Evolutionary conservation across 2,888 invertebrate species (phyloP).

Genomic region (Trachelus tabidus): DNA sequence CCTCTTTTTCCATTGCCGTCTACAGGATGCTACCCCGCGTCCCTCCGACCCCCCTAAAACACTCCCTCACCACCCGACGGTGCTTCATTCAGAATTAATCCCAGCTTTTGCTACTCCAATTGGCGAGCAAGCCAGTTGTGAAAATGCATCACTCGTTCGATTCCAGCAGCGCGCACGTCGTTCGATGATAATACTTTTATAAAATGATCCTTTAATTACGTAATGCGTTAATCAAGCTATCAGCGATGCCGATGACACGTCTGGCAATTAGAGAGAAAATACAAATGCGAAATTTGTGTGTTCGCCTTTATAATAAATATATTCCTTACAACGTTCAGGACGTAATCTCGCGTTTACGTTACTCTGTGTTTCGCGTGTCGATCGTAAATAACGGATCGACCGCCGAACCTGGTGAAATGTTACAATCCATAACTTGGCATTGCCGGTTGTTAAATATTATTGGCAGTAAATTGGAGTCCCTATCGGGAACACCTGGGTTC

Average conservation of each 20-base stretch:
- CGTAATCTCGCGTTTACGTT: no score
- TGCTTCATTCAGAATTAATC: constrained; percentile 18
- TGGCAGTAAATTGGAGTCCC: constrained; percentile 22
- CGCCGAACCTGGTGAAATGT: neutral
- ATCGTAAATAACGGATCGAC: constrained; percentile 4
- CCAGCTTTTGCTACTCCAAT: constrained; percentile 15
- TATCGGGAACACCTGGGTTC: constrained; percentile 32
- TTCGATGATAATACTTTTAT: no score
- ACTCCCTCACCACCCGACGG: neutral
- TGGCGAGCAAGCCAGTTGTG: constrained; percentile 1
- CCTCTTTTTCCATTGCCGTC: neutral
- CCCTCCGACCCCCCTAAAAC: no score
- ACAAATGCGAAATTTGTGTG: no score
- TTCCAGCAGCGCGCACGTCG: no score
- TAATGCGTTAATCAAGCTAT: no score
- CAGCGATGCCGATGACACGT: no score
- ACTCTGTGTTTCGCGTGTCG: neutral
- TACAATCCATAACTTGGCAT: neutral
- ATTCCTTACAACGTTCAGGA: no score
- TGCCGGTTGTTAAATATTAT: constrained; percentile 28
- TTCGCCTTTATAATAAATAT: no score
- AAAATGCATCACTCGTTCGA: no score
- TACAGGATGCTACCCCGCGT: neutral
- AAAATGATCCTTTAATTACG: no score
- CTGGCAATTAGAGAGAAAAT: no score